Evolutionary conservation across 2,113 vertebrate species (phyloP), one percentile per base, ranked within the genome.

Genomic region (Cavia aperea): DNA sequence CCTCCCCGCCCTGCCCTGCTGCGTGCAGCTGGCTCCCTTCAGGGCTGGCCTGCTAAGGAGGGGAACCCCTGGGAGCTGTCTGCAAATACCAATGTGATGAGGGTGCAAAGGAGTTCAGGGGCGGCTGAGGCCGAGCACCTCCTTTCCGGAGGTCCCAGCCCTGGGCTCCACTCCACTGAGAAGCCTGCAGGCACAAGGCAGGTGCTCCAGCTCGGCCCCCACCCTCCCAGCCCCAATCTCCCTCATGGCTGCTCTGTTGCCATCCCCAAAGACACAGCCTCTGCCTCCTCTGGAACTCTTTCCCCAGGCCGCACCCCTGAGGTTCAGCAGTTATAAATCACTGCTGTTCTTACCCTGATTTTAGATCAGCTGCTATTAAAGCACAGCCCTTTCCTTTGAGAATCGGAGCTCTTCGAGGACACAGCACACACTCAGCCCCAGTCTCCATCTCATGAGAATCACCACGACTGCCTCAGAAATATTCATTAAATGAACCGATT

Each of bases 131-230:
- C 72, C 2, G 2, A 26, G 39, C 39, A 23, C 66, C 23, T 26
- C 72, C 23, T 46, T 12, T 75, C 24, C 72, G 24, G 23, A 5
- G 1, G 15, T n/a, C 43, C 72, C 43, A 29, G 72, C 11, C 39
- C 43, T 29, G 66, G 15, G 72, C 72, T 43, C 68, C 24, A n/a
- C 46, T 43, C 54, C 8, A 10, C 33, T 24, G 63, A 70, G 43
- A 13, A 4, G 10, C 16, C 1, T 4, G 1, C 2, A 31, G 43
- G 63, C 33, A 14, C 36, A 11, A 0, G 43, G 62, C 7, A 4
- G 33, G 15, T n/a, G 14, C 31, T 60, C 62, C 19, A 31, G 16
- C n/a, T 23, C 54, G 31, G 70, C 56, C 78, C 63, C 33, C 31
- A 62, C 56, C 24, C 54, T 68, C 39, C 51, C 9, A 62, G 43